These are phyloP conservation scores for Urechis unicinctus DNA, from an alignment of 2,888 invertebrate species.

Conservation along the genomic window DNA sequence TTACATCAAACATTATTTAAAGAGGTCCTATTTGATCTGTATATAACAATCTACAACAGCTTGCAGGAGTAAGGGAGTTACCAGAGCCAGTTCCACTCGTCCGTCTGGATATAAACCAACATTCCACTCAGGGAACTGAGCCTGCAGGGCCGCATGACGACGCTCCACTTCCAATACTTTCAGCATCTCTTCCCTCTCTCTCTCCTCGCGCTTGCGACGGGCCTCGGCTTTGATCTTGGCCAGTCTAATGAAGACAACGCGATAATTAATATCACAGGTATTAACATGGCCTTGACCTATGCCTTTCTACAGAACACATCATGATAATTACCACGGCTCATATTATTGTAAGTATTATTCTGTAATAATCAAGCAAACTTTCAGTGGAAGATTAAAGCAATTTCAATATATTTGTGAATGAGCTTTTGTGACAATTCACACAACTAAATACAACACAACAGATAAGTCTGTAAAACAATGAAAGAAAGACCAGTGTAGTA, in stretches of 20 bases:
- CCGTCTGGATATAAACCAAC: conserved; percentile 8
- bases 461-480: not conserved
- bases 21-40: not conserved
- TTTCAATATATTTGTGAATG: no score
- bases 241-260: conserved; percentile 14
- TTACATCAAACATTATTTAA: not conserved
- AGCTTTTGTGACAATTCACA: no score
- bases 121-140: conserved; percentile 43
- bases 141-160: conserved; percentile 27
- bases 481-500: no score
- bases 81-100: conserved; percentile 40
- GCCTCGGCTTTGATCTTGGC: conserved; percentile 47
- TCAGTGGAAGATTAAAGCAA: no score
- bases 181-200: conserved; percentile 32
- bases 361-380: no score
- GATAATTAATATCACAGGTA: not conserved
- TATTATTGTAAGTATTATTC: no score
- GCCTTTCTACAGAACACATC: no score
- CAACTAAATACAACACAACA: not conserved
- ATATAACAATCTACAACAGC: not conserved
- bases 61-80: conserved; percentile 17
- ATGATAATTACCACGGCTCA: no score
- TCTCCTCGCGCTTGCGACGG: conserved; percentile 35
- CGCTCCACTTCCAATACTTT: conserved; percentile 29
- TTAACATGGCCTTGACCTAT: no score